A percentile compares a stretch with the other conserved stretches of the same genome.
phyloP scores from a whole-genome alignment of 2,888 invertebrate species.

The Minunthozetes semirufus region DNA sequence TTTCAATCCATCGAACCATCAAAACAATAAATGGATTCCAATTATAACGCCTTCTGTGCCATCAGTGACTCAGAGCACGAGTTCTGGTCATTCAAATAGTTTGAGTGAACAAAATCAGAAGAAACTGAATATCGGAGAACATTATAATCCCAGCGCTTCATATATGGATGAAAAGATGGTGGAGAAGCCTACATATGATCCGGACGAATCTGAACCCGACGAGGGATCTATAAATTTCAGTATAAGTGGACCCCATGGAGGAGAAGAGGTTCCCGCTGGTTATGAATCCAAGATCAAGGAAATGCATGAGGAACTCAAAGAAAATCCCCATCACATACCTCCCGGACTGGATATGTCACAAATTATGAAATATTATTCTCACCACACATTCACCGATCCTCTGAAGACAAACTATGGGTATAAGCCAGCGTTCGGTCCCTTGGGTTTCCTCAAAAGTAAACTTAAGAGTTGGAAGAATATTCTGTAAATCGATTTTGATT shows the following conservation, averaged over 20 bases:
- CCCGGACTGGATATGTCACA: slow-evolving; percentile 17
- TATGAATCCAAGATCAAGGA: slow-evolving; percentile 16
- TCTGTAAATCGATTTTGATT: not conserved
- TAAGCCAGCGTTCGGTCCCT: not conserved
- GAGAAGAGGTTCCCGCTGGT: slow-evolving; percentile 24
- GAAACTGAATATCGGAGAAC: slow-evolving; percentile 34
- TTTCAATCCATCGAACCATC: not conserved
- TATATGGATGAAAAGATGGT: slow-evolving; percentile 5
- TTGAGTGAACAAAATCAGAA: not conserved
- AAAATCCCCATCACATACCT: slow-evolving; percentile 19
- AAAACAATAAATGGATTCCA: slow-evolving; percentile 3
- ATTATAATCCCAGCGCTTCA: slow-evolving; percentile 29
- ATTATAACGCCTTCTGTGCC: not conserved
- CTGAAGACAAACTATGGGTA: not conserved
- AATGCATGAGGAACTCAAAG: slow-evolving; percentile 23
- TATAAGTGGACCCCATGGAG: slow-evolving; percentile 34
- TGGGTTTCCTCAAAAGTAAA: not conserved
- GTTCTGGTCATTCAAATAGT: not conserved
- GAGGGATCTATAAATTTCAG: slow-evolving; percentile 26
- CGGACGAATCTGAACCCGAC: slow-evolving; percentile 17
- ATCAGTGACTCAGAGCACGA: not conserved
- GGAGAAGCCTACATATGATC: slow-evolving; percentile 1
- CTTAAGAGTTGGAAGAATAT: not conserved
- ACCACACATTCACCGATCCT: slow-evolving; percentile 28
- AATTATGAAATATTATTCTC: not conserved